These are phyloP conservation scores for Callinectes sapidus DNA, from an alignment of 2,888 invertebrate species.

Conservation along the genomic window DNA sequence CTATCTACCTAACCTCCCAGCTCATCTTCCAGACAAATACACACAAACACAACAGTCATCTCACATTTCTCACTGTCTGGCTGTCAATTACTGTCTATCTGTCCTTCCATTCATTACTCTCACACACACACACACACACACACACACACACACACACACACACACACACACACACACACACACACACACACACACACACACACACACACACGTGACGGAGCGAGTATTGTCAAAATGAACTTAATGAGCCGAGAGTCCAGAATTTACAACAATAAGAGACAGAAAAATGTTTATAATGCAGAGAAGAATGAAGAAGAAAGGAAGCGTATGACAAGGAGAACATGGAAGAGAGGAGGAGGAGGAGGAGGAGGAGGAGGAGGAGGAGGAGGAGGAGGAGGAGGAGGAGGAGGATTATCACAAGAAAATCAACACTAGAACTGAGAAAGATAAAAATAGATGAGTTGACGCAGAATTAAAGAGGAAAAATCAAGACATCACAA, in stretches of 20 bases:
- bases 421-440: background rate
- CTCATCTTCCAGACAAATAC: no score
- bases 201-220: background rate
- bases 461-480: no score
- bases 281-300: background rate
- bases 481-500: no score
- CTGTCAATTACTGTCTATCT: no score
- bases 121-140: no score
- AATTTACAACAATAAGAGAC: background rate
- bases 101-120: no score
- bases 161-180: background rate
- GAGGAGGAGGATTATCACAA: background rate
- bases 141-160: background rate
- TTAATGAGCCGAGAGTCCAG: background rate
- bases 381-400: constrained; percentile 25
- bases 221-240: background rate
- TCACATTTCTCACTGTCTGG: no score
- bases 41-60: no score
- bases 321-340: constrained; percentile 3
- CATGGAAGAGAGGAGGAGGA: background rate
- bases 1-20: no score
- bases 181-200: constrained; percentile 1
- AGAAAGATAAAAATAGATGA: background rate
- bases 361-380: constrained; percentile 21
- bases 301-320: background rate